These are phyloP conservation scores for Rhagium mordax DNA, from an alignment of 2,888 invertebrate species.

Conservation along the genomic window DNA sequence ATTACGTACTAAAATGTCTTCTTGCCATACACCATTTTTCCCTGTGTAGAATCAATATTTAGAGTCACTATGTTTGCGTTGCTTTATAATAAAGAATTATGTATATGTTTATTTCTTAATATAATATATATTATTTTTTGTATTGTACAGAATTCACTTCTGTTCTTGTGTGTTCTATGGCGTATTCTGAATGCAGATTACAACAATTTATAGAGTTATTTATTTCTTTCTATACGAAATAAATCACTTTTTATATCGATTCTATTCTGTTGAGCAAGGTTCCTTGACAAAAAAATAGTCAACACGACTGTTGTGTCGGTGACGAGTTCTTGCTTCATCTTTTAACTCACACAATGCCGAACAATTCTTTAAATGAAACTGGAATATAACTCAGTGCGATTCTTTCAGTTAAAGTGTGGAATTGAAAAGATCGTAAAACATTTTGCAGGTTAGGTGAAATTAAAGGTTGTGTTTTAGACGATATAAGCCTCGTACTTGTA, in stretches of 20 bases:
- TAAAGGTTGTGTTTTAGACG: background rate
- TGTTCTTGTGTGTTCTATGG: background rate
- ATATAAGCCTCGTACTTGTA: constrained; percentile 30
- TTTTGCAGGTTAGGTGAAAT: constrained; percentile 1
- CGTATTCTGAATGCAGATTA: too few relatives aligned
- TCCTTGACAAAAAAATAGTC: background rate
- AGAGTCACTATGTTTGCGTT: too few relatives aligned
- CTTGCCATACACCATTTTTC: too few relatives aligned
- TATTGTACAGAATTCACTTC: too few relatives aligned
- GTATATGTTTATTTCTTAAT: too few relatives aligned
- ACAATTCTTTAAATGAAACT: constrained; percentile 1
- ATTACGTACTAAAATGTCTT: too few relatives aligned
- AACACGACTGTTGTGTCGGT: background rate
- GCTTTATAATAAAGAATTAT: too few relatives aligned
- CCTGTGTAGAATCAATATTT: too few relatives aligned
- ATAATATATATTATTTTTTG: too few relatives aligned
- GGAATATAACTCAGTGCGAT: background rate
- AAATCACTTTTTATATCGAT: background rate
- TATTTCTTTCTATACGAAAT: background rate
- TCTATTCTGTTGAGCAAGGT: background rate
- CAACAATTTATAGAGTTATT: background rate
- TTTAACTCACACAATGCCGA: background rate
- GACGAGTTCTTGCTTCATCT: background rate
- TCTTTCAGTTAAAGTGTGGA: background rate
- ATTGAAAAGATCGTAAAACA: constrained; percentile 1